These are phyloP conservation scores for Dysdera silvatica DNA, from an alignment of 1,140 invertebrate genomes.

Conservation along the genomic window DNA sequence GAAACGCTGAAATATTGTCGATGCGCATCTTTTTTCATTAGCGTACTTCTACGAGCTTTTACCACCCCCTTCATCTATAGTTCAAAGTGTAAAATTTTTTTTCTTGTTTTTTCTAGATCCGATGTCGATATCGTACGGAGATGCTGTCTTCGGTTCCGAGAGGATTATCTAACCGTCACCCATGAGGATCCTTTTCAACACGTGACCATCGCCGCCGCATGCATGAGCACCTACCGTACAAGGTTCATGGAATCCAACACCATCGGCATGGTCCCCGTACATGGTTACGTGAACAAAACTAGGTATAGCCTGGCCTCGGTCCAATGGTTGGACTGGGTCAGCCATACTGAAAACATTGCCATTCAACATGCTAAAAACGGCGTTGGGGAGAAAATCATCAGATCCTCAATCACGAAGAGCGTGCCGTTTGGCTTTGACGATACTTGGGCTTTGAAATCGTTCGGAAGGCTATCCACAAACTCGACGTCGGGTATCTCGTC, in stretches of 20 bases:
- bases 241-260: constrained; percentile 9
- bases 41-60: neutral
- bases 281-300: neutral
- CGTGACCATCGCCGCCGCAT: constrained; percentile 10
- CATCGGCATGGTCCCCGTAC: constrained; percentile 13
- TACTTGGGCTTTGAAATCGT: too few species aligned
- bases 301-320: neutral
- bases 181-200: constrained; percentile 7
- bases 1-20: too few species aligned
- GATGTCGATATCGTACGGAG: constrained; percentile 9
- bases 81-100: too few species aligned
- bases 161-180: neutral
- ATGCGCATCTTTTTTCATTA: too few species aligned
- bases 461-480: too few species aligned
- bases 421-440: too few species aligned
- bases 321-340: constrained; percentile 16
- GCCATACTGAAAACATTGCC: neutral
- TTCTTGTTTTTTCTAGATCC: neutral
- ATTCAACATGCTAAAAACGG: constrained; percentile 13
- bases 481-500: too few species aligned
- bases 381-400: too few species aligned
- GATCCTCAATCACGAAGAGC: too few species aligned
- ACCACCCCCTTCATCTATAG: neutral
- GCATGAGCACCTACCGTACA: constrained; percentile 7
- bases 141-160: constrained; percentile 7